Conservation (phyloP, 2,797 vertebrate genomes). For the Sebastolobus alascanus region DNA sequence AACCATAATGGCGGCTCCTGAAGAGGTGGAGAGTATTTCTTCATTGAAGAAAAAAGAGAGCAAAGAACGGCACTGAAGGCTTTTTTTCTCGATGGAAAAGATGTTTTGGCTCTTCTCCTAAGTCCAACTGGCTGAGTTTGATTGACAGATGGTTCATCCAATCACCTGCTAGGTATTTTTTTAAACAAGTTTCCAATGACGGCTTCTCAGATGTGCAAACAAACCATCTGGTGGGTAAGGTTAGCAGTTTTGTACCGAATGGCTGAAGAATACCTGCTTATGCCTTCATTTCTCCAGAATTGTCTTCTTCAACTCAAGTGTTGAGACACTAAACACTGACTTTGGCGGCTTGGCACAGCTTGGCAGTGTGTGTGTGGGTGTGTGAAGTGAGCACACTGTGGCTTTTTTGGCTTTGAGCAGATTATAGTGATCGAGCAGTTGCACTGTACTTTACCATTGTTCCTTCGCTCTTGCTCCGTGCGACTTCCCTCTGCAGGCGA, state of each 20-base stretch:
- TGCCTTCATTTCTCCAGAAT: not conserved
- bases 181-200: no score
- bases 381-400: conserved; percentile 31
- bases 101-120: no score
- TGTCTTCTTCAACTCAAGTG: conserved; percentile 5
- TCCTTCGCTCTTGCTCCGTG: conserved; percentile 89
- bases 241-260: not conserved
- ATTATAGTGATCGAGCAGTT: conserved; percentile 47
- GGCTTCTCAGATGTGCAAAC: no score
- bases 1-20: no score
- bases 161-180: no score
- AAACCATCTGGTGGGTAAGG: no score
- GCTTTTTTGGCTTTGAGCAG: conserved; percentile 30
- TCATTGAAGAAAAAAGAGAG: no score
- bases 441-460: conserved; percentile 88
- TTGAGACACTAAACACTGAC: conserved; percentile 20
- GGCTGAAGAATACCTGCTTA: not conserved
- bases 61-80: no score
- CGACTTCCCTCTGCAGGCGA: conserved; percentile 91
- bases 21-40: no score
- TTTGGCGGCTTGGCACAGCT: conserved; percentile 21
- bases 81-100: no score
- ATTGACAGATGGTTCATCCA: no score
- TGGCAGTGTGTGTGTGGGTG: conserved; percentile 26
- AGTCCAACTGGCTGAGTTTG: no score